Percentiles rank a stretch among this genome's conserved stretches.
These are phyloP conservation scores for Sorex maritimensis DNA, from an alignment of 2,797 vertebrate species.

Conservation along the genomic window DNA sequence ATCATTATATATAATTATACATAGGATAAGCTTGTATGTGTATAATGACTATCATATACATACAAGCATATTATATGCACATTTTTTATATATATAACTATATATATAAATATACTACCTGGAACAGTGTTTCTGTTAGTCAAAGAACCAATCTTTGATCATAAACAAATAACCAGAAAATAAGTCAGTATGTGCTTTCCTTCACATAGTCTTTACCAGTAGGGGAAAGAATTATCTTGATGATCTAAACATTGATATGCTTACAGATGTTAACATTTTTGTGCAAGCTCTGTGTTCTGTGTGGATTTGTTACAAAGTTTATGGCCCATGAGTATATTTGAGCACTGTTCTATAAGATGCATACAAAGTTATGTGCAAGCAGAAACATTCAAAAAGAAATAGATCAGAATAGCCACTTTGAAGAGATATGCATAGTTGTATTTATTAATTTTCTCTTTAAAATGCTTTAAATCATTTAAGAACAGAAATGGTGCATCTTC, in stretches of 20 bases:
- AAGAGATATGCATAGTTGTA: background rate
- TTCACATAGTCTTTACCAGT: constrained; percentile 32
- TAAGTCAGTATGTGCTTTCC: constrained; percentile 10
- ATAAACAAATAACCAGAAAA: constrained; percentile 24
- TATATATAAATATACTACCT: background rate
- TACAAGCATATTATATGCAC: too few species aligned
- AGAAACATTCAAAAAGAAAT: constrained; percentile 45
- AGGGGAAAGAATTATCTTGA: background rate
- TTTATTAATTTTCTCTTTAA: constrained; percentile 59
- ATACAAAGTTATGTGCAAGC: constrained; percentile 17
- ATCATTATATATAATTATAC: too few species aligned
- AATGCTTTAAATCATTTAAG: constrained; percentile 22
- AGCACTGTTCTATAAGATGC: constrained; percentile 6
- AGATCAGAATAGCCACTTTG: constrained; percentile 17
- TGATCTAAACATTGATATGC: background rate
- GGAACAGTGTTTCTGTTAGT: background rate
- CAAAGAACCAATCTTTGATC: constrained; percentile 8
- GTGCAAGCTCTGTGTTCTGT: background rate
- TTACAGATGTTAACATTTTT: background rate
- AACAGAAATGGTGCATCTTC: constrained; percentile 15
- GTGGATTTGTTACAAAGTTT: background rate
- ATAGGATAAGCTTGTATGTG: too few species aligned
- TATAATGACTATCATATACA: too few species aligned
- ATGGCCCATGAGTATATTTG: background rate
- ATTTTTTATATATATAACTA: too few species aligned